phyloP scores from a whole-genome alignment of 2,113 vertebrate species.

The Podiceps cristatus region DNA sequence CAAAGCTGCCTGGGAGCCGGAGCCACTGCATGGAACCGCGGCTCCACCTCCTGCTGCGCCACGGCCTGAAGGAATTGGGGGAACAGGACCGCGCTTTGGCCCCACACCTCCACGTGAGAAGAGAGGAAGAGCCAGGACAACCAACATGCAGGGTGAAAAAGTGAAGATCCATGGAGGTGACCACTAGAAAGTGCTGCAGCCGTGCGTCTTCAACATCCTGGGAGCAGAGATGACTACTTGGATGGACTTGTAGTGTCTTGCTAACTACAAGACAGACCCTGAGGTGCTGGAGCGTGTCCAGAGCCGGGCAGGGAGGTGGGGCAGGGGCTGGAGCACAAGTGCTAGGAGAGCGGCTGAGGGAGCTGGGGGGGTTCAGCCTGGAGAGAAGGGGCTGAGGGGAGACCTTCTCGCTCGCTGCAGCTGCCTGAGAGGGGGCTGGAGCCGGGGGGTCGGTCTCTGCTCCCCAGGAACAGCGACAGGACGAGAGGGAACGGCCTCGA shows the following conservation, averaged over 20 bases:
- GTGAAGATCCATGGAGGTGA: neutral
- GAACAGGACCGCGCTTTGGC: neutral
- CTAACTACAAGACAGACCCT: no score
- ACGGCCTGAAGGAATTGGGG: neutral
- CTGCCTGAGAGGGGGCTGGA: no score
- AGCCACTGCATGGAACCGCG: neutral
- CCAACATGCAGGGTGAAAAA: neutral
- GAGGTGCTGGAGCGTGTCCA: no score
- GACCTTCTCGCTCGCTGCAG: no score
- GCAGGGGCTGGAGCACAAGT: no score
- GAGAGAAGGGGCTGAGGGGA: no score
- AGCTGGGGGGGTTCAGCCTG: no score
- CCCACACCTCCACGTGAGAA: neutral
- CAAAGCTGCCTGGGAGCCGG: neutral
- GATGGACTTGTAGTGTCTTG: neutral
- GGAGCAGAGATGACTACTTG: neutral
- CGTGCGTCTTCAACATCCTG: accelerated
- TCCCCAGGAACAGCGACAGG: no score
- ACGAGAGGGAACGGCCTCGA: no score
- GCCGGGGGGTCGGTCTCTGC: no score
- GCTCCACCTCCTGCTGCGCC: neutral
- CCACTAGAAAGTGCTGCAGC: neutral
- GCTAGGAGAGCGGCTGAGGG: no score
- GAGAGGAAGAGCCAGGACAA: neutral
- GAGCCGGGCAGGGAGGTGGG: no score